Base-by-base conservation (phyloP, 35 echinoderm and acorn worm genomes). In the Lytechinus variegatus region DNA sequence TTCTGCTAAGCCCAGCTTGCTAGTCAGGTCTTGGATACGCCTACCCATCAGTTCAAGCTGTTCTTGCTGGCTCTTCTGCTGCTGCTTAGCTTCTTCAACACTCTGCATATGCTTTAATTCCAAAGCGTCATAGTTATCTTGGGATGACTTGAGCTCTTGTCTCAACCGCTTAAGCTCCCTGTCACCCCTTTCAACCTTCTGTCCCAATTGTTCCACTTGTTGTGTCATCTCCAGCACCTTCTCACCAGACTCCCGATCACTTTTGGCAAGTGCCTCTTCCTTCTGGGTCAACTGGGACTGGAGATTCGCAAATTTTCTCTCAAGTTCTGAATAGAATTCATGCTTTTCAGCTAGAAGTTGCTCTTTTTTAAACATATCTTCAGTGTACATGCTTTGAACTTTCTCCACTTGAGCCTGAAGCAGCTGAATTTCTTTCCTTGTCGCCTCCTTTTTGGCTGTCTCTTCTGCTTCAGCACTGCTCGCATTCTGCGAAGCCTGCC, bases 1-100 rank as follows among this genome's bases (percentile, higher is more conserved):
- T 94, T 99, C 98, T 27, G 98, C 89, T 54, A 95, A 54, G 13
- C 96, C 96, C 54, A 99, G 91, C 87, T 99, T 99, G 33, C 94
- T 93, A 55, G 98, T 99, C 53, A 99, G 95, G 71, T 99, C 98
- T 87, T 98, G 96, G 54, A 99, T 98, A 14, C 98, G 66, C 24
- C 95, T 66, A 52, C 98, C 96, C 97, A 99, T 99, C 61, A 98
- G 97, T 29, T 95, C 95, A 54, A 98, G 95, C 94, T 99, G 95
- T 61, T 98, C 95, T 27, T 86, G 55, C 28, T 97, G 91, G 56
- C 94, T 96, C 56, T 89, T 71, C 95, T 99, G 94, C 72, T 94
- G 52, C 79, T 95, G 89, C 60, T 94, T 97, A 33, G 95, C 86
- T 51, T 99, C 95, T n/a, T 99, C 98, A 56, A 96, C 89, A 51